Evolutionary conservation across 2,113 vertebrate genomes (phyloP).

Genomic region (Salvator merianae): DNA sequence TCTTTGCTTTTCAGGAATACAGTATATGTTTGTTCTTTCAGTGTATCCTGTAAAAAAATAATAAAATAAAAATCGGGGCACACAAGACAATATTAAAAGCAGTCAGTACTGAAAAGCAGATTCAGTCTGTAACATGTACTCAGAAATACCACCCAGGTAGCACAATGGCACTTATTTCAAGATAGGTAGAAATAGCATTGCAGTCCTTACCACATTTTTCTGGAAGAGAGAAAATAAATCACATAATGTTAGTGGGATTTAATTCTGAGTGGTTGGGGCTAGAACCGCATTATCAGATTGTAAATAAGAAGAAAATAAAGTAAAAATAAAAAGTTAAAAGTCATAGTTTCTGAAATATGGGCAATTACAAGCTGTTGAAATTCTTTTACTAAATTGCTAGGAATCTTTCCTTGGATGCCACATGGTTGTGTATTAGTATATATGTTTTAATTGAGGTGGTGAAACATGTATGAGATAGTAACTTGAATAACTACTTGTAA

Average conservation of each 20-base stretch:
- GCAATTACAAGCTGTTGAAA: too few species aligned
- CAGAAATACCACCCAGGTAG: background rate
- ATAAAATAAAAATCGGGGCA: background rate
- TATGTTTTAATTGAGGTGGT: too few species aligned
- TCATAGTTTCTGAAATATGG: background rate
- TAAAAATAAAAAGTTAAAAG: too few species aligned
- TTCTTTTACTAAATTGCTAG: too few species aligned
- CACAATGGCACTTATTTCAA: background rate
- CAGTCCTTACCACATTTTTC: background rate
- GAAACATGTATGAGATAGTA: background rate
- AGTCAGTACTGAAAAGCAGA: conserved; percentile 13
- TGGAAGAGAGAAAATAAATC: background rate
- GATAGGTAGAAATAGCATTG: background rate
- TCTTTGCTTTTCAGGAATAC: background rate
- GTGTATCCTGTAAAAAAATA: conserved; percentile 13
- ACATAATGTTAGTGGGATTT: too few species aligned
- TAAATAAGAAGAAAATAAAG: too few species aligned
- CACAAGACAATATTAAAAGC: background rate
- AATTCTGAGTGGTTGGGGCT: too few species aligned
- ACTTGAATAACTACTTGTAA: background rate
- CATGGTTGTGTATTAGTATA: too few species aligned
- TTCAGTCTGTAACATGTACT: too few species aligned
- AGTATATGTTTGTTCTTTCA: conserved; percentile 15
- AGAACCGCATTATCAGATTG: too few species aligned
- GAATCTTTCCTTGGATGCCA: too few species aligned